Evolutionary conservation across 2,797 vertebrate species (phyloP), one percentile per base, ranked within the genome.

Genomic region (Scolopax rusticola): DNA sequence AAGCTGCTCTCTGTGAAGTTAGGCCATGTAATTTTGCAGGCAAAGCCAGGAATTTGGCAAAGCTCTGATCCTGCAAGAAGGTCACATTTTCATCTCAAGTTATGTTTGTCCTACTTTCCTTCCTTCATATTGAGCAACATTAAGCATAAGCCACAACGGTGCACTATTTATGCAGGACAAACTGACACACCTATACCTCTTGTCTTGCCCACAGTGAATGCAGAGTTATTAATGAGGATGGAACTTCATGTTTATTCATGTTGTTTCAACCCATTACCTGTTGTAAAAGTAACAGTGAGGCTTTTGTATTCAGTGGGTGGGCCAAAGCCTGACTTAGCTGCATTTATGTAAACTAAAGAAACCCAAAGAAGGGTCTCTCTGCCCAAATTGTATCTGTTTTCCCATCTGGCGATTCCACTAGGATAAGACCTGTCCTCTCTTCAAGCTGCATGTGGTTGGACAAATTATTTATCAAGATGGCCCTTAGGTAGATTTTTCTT

Each of bases 161-260:
- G 43, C 53, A 11, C 67, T 88, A 74, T 84, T 90, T 38, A 67
- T 56, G 38, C 53, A 77, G 75, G 38, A 38, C 63, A 86, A 89
- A 81, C 36, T 40, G n/a, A 45, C 63, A 64, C 70, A 67, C 68
- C 65, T 88, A 8, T 5, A 43, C 48, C 50, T 80, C 75, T 56
- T 71, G 33, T 73, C 70, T 54, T 69, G 73, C 32, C 68, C 32
- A 28, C 48, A 64, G 48, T 89, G 90, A 93, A 77, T 48, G 53
- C 75, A 77, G 82, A 86, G 48, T 84, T 86, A 89, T 73, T 63
- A 70, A 74, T 17, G 41, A 80, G 67, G 45, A 19, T 83, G 53
- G 84, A 87, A 40, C 25, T 90, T 89, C 65, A 16, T 92, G 88
- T 85, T 75, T 92, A 64, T 89, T 91, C 81, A 23, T 80, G 86